A percentile compares a stretch with the other conserved stretches of the same genome.
phyloP scores from a whole-genome alignment of 2,888 invertebrate species.

The Flabesymbios commensalis region DNA sequence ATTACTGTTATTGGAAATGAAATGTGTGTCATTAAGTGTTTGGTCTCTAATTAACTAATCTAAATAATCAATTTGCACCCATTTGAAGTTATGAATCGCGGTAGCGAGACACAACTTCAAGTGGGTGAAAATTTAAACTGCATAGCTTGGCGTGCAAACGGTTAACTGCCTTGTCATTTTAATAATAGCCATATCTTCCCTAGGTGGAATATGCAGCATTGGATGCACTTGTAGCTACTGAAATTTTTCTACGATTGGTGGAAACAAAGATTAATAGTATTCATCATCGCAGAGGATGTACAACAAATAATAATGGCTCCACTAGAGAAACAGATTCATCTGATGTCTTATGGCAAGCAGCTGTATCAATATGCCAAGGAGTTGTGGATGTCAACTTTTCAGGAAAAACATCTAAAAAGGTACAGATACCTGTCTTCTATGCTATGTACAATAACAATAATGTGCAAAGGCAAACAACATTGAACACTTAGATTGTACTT shows the following conservation, averaged over 20 bases:
- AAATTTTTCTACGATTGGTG: constrained; percentile 66
- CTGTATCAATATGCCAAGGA: constrained; percentile 43
- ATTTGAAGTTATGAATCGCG: too few relatives aligned
- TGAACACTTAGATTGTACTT: background rate
- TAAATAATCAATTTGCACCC: too few relatives aligned
- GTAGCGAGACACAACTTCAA: too few relatives aligned
- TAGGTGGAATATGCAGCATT: constrained; percentile 73
- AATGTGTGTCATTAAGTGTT: too few relatives aligned
- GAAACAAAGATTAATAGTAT: constrained; percentile 37
- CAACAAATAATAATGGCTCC: background rate
- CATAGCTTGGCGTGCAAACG: background rate
- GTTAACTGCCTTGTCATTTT: background rate
- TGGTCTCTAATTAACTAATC: too few relatives aligned
- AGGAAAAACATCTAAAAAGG: too few relatives aligned
- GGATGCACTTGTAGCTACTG: constrained; percentile 75
- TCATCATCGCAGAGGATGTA: constrained; percentile 1
- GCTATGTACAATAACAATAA: too few relatives aligned
- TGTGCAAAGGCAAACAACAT: background rate
- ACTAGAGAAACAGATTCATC: too few relatives aligned
- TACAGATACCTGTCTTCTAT: too few relatives aligned
- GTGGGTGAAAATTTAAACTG: background rate
- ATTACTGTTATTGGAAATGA: too few relatives aligned
- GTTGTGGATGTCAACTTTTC: constrained; percentile 33
- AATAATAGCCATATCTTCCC: constrained; percentile 8
- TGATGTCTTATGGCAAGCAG: constrained; percentile 39